Evolutionary conservation across 2,888 invertebrate species (phyloP).

Genomic region (Leptinotarsa rubiginosa): DNA sequence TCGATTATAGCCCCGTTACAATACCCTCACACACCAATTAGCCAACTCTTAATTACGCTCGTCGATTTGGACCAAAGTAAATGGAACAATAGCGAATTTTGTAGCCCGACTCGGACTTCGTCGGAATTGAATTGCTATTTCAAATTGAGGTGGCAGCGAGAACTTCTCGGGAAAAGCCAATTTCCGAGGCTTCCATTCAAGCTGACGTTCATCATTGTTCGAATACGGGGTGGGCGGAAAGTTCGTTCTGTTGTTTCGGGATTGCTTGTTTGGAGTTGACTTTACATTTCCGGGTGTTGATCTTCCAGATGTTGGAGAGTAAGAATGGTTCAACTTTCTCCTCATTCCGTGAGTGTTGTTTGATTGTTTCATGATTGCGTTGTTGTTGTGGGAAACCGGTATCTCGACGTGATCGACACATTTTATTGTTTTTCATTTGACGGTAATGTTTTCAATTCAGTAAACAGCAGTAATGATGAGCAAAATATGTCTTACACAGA

Average conservation of each 20-base stretch:
- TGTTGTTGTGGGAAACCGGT: no score
- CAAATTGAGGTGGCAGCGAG: constrained; percentile 7
- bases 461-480: no score
- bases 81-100: constrained; percentile 21
- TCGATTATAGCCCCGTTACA: constrained; percentile 26
- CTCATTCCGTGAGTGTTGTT: neutral
- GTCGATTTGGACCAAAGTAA: constrained; percentile 15
- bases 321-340: neutral
- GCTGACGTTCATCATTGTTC: constrained; percentile 7
- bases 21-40: constrained; percentile 23
- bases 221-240: constrained; percentile 10
- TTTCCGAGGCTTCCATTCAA: constrained; percentile 11
- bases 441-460: no score
- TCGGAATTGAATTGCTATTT: constrained; percentile 17
- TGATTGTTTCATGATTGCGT: neutral
- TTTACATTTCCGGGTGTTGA: constrained; percentile 2
- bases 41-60: constrained; percentile 5
- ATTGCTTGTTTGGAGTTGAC: neutral
- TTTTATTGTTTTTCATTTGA: no score
- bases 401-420: no score
- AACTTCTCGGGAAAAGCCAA: constrained; percentile 7
- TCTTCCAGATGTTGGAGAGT: neutral
- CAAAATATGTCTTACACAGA: no score
- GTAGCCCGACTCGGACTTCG: constrained; percentile 10
- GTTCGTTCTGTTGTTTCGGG: neutral